A percentile compares a stretch with the other conserved stretches of the same genome.
These are phyloP conservation scores for Danionella cerebrum DNA, from an alignment of 2,113 vertebrate genomes.

Conservation along the genomic window DNA sequence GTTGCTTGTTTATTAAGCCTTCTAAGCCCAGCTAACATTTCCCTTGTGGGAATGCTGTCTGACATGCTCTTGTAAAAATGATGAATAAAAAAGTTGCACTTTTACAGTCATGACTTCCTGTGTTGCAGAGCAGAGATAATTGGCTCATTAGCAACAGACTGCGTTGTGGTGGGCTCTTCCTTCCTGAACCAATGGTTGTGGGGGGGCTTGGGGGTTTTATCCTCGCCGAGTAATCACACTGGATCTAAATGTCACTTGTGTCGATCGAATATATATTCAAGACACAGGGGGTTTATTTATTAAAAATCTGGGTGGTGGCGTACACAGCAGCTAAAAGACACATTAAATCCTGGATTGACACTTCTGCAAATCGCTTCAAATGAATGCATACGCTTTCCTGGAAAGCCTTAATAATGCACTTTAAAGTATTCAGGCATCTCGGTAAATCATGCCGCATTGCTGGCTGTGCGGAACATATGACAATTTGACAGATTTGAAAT, in stretches of 20 bases:
- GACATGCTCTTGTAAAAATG: constrained; percentile 13
- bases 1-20: background rate
- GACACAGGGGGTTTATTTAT: background rate
- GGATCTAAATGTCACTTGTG: constrained; percentile 29
- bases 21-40: background rate
- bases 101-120: constrained; percentile 21
- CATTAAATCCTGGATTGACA: background rate
- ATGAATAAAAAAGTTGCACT: constrained; percentile 19
- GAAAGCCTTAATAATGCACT: background rate
- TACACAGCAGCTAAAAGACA: background rate
- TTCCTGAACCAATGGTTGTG: constrained; percentile 31
- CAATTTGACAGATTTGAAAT: background rate
- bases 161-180: constrained; percentile 35
- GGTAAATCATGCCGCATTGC: background rate
- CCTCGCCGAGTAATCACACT: background rate
- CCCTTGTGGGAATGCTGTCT: background rate
- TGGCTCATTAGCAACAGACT: constrained; percentile 37
- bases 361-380: background rate
- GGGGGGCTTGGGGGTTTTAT: constrained; percentile 18
- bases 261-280: constrained; percentile 19
- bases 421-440: background rate
- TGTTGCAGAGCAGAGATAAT: constrained; percentile 39
- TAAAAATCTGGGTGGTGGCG: constrained; percentile 6
- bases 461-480: background rate
- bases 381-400: background rate